Evolutionary conservation across 2,113 vertebrate genomes (phyloP).

Genomic region (Psophia crepitans): DNA sequence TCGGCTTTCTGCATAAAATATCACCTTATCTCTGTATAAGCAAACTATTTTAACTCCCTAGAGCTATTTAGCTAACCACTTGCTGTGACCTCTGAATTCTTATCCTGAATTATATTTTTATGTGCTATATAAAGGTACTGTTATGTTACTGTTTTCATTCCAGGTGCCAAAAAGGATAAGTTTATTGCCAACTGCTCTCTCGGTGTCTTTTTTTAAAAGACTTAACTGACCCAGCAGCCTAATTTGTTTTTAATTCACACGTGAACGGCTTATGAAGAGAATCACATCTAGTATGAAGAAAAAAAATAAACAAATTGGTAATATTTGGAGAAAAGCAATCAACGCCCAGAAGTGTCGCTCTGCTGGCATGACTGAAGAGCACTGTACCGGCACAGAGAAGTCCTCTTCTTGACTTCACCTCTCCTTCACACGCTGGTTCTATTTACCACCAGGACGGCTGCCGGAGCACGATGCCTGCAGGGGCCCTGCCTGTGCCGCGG

Average conservation of each 20-base stretch:
- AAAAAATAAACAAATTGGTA: neutral
- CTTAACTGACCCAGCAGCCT: conserved; percentile 37
- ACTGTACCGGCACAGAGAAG: neutral
- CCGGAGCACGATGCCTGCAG: neutral
- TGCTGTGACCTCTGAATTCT: conserved; percentile 74
- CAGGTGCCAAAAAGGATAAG: conserved; percentile 72
- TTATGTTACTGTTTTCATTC: conserved; percentile 73
- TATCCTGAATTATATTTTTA: conserved; percentile 74
- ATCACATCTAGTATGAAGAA: neutral
- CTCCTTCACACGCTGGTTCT: rapidly evolving
- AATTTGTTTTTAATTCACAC: conserved; percentile 59
- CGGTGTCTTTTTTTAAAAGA: neutral
- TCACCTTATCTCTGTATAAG: conserved; percentile 63
- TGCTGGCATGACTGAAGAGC: neutral
- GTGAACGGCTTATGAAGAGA: conserved; percentile 59
- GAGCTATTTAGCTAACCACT: conserved; percentile 77
- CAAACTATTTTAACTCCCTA: conserved; percentile 63
- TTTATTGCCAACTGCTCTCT: conserved; percentile 67
- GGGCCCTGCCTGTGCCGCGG: neutral
- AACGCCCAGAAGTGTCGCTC: neutral
- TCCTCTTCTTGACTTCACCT: rapidly evolving
- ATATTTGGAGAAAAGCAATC: neutral
- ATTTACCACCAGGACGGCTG: neutral
- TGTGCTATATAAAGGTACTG: conserved; percentile 73
- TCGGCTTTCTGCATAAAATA: conserved; percentile 53